Evolutionary conservation across 2,113 vertebrate species (phyloP), one percentile per base, ranked within the genome.

Genomic region (Cololabis saira): DNA sequence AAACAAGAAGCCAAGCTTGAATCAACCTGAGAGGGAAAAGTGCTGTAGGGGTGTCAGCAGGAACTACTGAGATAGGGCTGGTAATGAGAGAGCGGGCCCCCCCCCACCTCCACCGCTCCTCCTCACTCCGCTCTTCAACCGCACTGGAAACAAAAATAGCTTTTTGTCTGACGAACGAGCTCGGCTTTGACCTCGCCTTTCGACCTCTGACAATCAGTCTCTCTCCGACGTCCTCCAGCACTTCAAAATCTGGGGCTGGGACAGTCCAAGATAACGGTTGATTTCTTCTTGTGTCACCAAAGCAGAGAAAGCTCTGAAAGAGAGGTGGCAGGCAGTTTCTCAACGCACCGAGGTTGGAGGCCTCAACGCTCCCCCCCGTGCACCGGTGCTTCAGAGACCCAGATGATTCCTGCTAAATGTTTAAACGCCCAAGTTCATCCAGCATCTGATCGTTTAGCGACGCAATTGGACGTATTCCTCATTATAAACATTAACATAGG

Each of bases 151-250:
- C 94, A 95, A 95, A 98, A 96, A 96, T 96, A 96, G 94, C 94
- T 94, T 94, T 95, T 90, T 92, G 95, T 93, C 94, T 97, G 94
- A 96, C 67, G 90, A 95, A 96, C 94, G 93, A 95, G 94, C 61
- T 3, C n/a, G 87, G 90, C 89, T 92, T 92, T 96, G 95, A 97
- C 96, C 96, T 96, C 93, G 92, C 93, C 94, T 95, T 93, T 94
- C 94, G 94, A 99, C 96, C 96, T 94, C 94, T 96, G 95, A 94
- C 94, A 94, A 98, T 97, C 95, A 95, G 95, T 95, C 95, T 95
- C 91, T 94, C 90, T 91, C 93, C 89, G 90, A 27, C 24, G 3
- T 92, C 91, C 93, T 95, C 94, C 94, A 90, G 90, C 92, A 90
- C 93, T 95, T 96, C 95, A 94, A 88, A 68, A 74, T 71, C 78